A percentile compares a stretch with the other conserved stretches of the same genome.
phyloP scores from a whole-genome alignment of 92 coral and sea anemone species.

The Paragorgia papillata region DNA sequence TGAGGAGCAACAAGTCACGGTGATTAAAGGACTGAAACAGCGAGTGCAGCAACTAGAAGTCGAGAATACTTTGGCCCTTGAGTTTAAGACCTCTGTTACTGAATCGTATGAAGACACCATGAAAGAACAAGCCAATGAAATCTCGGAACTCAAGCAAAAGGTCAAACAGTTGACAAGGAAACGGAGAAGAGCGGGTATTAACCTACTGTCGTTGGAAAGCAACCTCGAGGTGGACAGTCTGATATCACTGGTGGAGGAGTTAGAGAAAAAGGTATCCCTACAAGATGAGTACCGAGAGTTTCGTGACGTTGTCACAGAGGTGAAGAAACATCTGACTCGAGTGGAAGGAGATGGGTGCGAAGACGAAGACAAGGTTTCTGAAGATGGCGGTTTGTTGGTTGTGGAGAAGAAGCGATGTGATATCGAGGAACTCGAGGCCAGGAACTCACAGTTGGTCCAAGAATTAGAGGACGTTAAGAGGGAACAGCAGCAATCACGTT shows the following conservation, averaged over 20 bases:
- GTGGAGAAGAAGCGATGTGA: background rate
- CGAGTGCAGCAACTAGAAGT: constrained; percentile 7
- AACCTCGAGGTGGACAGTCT: background rate
- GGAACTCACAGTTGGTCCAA: background rate
- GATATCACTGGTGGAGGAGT: background rate
- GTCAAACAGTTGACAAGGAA: background rate
- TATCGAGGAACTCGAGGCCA: background rate
- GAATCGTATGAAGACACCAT: background rate
- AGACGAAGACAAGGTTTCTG: background rate
- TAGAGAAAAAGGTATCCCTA: background rate
- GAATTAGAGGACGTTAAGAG: background rate
- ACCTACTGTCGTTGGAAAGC: background rate
- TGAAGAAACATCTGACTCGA: background rate
- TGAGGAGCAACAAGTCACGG: constrained; percentile 22
- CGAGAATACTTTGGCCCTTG: background rate
- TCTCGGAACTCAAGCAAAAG: background rate
- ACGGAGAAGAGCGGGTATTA: constrained; percentile 1
- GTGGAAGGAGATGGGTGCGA: too few species aligned
- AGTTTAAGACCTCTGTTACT: background rate
- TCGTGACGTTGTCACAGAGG: background rate
- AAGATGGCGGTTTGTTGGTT: background rate
- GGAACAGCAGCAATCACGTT: background rate
- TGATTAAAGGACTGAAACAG: background rate
- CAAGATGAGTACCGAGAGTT: too few species aligned
- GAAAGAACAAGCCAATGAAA: constrained; percentile 2